Percentiles rank a stretch among this genome's conserved stretches.
phyloP scores from a whole-genome alignment of 2,888 invertebrate genomes.

The Agrotis segetum region DNA sequence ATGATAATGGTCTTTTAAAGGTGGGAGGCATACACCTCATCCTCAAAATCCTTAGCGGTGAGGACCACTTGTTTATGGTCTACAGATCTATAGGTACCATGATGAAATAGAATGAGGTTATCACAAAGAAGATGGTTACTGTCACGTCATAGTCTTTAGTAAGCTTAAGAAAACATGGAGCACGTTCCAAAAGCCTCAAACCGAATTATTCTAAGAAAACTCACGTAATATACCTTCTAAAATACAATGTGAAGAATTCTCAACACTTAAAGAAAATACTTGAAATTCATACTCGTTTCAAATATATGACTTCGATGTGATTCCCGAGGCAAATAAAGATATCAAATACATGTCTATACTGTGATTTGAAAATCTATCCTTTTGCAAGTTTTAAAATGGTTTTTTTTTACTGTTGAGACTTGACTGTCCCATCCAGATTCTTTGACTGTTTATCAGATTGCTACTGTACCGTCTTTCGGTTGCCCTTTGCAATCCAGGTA shows the following conservation, averaged over 20 bases:
- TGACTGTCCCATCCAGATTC: background rate
- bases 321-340: constrained; percentile 45
- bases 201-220: constrained; percentile 11
- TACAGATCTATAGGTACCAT: background rate
- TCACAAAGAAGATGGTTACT: constrained; percentile 7
- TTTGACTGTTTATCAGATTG: no score
- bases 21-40: no score
- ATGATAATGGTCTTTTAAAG: no score
- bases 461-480: no score
- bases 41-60: no score
- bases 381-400: background rate
- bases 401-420: no score
- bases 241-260: constrained; percentile 24
- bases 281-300: constrained; percentile 30
- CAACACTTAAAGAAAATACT: constrained; percentile 35
- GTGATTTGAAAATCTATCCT: constrained; percentile 17
- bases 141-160: constrained; percentile 19
- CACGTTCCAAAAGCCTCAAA: background rate
- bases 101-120: background rate
- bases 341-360: constrained; percentile 36
- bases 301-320: constrained; percentile 32
- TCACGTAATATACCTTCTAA: constrained; percentile 8
- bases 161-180: constrained; percentile 23
- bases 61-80: no score
- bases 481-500: no score